A percentile compares a stretch with the other conserved stretches of the same genome.
These are phyloP conservation scores for Steinernema feltiae DNA, from an alignment of 1,140 invertebrate species.

Conservation along the genomic window DNA sequence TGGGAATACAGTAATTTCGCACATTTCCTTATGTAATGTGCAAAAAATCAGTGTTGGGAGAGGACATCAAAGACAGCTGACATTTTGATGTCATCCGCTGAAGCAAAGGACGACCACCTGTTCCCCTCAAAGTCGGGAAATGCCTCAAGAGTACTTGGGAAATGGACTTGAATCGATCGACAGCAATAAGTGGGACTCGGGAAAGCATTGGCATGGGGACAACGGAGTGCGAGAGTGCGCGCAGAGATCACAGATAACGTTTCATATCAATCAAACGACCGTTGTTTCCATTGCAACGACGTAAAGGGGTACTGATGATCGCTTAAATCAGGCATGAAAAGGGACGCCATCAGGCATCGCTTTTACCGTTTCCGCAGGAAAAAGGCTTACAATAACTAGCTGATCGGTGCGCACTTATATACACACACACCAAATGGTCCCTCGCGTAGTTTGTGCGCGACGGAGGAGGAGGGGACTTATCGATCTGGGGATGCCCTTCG, in stretches of 20 bases:
- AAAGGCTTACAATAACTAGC: background rate
- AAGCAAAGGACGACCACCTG: background rate
- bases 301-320: no score
- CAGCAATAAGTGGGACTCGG: background rate
- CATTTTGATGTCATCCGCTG: background rate
- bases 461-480: background rate
- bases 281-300: background rate
- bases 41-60: no score
- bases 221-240: no score
- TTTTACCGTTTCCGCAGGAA: background rate
- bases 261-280: background rate
- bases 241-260: background rate
- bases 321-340: no score
- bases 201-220: background rate
- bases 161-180: background rate
- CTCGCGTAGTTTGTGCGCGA: constrained; percentile 4
- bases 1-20: no score
- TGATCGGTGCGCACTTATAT: background rate
- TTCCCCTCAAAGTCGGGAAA: background rate
- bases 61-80: background rate
- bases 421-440: background rate
- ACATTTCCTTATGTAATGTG: no score
- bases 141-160: background rate
- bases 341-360: no score
- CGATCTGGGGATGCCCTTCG: constrained; percentile 8